Percentiles rank a stretch among this genome's conserved stretches.
Conservation (phyloP, 2,888 invertebrate genomes). For the Oligia fasciuncula region DNA sequence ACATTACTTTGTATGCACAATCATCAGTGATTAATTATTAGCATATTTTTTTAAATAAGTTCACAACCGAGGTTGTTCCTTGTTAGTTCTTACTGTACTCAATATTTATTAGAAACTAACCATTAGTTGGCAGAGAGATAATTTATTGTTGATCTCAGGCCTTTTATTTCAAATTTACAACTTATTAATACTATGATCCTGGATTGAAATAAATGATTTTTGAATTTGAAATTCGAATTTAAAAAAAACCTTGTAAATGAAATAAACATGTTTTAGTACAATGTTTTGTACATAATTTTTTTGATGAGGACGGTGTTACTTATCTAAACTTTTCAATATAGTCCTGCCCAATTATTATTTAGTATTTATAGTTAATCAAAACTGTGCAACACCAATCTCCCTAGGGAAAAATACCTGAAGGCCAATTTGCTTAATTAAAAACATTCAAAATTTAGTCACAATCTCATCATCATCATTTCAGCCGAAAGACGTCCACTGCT, state of each 20-base stretch:
- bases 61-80: not conserved
- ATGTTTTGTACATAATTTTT: no score
- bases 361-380: not conserved
- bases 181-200: no score
- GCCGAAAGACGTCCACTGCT: no score
- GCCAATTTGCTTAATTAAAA: not conserved
- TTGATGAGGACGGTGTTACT: no score
- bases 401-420: not conserved
- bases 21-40: not conserved
- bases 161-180: no score
- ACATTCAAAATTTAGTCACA: no score
- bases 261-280: not conserved
- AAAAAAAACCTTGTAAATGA: not conserved
- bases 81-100: not conserved
- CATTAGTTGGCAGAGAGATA: not conserved
- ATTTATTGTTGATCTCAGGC: not conserved
- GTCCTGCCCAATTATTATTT: no score
- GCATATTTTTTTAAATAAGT: not conserved
- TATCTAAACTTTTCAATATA: no score
- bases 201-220: no score
- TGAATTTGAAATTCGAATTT: no score
- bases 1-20: conserved; percentile 14
- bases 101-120: not conserved
- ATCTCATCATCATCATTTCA: no score
- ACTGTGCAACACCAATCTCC: no score